phyloP scores from a whole-genome alignment of 2,888 invertebrate genomes.

The Brachyopa scutellaris region DNA sequence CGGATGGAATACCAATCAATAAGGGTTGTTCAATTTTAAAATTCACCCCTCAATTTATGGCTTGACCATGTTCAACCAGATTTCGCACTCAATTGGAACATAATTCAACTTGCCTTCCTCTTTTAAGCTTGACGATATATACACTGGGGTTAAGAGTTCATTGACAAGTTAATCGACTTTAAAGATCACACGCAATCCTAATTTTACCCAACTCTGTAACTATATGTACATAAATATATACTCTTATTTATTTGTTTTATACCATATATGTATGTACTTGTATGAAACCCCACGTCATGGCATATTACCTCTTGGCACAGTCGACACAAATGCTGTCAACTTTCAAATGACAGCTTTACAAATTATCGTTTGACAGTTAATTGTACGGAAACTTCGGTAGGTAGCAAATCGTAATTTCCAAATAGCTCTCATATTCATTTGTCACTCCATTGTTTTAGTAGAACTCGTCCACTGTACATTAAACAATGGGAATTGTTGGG shows the following conservation, averaged over 20 bases:
- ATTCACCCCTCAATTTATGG: conserved; percentile 64
- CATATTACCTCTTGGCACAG: conserved; percentile 35
- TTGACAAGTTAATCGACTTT: conserved; percentile 63
- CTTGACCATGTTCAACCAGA: conserved; percentile 73
- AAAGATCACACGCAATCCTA: conserved; percentile 34
- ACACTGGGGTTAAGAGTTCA: conserved; percentile 48
- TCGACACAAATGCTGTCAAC: conserved; percentile 58
- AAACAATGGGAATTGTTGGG: conserved; percentile 53
- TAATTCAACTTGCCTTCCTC: conserved; percentile 63
- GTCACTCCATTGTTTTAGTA: conserved; percentile 59
- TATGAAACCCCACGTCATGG: conserved; percentile 41
- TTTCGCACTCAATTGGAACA: conserved; percentile 80
- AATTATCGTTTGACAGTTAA: conserved; percentile 71
- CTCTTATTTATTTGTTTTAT: neutral
- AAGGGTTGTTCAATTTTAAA: conserved; percentile 58
- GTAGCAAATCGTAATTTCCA: conserved; percentile 51
- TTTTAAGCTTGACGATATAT: neutral
- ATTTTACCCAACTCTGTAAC: conserved; percentile 9
- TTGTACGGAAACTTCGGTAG: conserved; percentile 52
- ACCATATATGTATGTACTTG: too few species aligned
- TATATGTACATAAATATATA: neutral
- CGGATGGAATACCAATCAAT: conserved; percentile 27
- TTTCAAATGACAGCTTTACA: conserved; percentile 69
- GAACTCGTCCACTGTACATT: conserved; percentile 28
- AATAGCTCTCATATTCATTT: conserved; percentile 69